Base-by-base conservation (phyloP, 2,797 vertebrate species). In the Melanotaenia trifasciata region DNA sequence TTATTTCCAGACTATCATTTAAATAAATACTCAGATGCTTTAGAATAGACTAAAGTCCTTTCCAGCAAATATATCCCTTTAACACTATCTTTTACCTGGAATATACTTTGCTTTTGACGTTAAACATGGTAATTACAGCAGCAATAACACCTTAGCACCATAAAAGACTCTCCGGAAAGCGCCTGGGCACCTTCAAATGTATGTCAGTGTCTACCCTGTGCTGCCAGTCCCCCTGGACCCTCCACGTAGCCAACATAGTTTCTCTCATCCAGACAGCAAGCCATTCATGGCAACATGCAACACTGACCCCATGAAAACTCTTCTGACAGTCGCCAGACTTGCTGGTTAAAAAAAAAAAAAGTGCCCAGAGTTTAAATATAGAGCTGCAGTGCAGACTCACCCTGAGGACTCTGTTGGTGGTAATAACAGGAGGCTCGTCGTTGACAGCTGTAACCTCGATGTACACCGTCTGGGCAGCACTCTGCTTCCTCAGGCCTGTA, bases 351-450 rank as follows among this genome's bases (percentile, higher is more conserved):
- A 72, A 83, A 83, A 83, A 83, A 86, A 73, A 63, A 64, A 65
- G 60, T 18, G 62, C 65, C 59, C 35, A 30, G 51, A 65, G 70
- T 87, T 86, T 92, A 91, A 92, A 92, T 90, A 85, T 90, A 89
- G 92, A 81, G 75, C 64, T 47, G 79, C 54, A 45, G 47, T 16
- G 70, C 80, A 73, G 70, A 94, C 96, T 94, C 93, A 98, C 97
- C 96, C 82, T 93, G 79, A 98, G 95, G 86, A 97, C 92, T 82
- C 92, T 95, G 94, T 97, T 98, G 89, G 93, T 90, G 69, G 90
- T 96, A 85, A 97, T 91, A 78, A 96, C 82, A 38, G 96, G 96
- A 90, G 87, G 79, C 86, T 98, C 94, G 50, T 99, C 96, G 66
- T 98, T 99, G 88, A 97, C 88, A 71, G 96, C 89, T 74, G 81